Conservation (phyloP, 2,113 vertebrate species). For the Sula dactylatra region DNA sequence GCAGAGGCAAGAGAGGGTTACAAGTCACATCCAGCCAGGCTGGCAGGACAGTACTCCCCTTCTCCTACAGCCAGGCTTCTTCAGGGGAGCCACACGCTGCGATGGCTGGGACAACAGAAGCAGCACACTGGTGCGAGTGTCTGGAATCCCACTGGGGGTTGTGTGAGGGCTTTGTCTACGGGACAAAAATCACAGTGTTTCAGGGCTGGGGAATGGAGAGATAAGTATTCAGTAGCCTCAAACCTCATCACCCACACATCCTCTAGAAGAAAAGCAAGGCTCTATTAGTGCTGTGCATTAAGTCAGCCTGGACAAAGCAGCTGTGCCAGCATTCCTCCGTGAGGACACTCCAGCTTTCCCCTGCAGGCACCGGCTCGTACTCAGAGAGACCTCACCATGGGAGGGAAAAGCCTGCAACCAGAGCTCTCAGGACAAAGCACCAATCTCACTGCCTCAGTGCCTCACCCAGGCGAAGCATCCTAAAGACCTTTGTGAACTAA, state of each 20-base stretch:
- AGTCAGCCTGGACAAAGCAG: conserved; percentile 32
- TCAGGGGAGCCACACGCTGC: not conserved
- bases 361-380: not conserved
- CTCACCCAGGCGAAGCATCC: not conserved
- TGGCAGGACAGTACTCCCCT: not conserved
- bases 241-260: conserved; percentile 55
- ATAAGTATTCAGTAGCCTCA: conserved; percentile 50
- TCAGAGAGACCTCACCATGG: not conserved
- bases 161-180: conserved; percentile 37
- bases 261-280: conserved; percentile 32
- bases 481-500: not conserved
- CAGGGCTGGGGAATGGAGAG: conserved; percentile 14
- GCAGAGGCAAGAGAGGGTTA: not conserved
- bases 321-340: not conserved
- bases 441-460: not conserved
- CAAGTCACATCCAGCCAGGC: not conserved
- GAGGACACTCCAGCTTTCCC: conserved; percentile 31
- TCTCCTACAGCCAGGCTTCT: not conserved
- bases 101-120: not conserved
- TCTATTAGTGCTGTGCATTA: conserved; percentile 7
- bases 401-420: not conserved
- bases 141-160: conserved; percentile 30
- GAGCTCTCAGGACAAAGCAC: not conserved
- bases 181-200: conserved; percentile 52
- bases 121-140: conserved; percentile 6